phyloP scores from a whole-genome alignment of 2,797 vertebrate species.

The Coreius guichenoti region DNA sequence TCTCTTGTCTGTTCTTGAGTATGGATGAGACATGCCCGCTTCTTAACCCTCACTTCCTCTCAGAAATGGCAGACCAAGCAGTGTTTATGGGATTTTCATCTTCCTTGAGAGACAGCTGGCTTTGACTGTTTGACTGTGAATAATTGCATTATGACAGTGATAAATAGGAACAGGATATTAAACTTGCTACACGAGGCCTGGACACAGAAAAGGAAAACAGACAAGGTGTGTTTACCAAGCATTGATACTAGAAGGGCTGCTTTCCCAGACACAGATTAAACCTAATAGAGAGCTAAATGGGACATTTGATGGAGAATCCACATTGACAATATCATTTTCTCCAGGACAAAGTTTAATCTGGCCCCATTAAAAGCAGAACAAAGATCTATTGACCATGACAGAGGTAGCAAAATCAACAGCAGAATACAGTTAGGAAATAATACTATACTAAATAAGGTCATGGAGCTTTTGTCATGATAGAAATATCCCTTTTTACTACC shows the following conservation, averaged over 20 bases:
- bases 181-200: conserved; percentile 13
- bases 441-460: conserved; percentile 18
- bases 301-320: conserved; percentile 43
- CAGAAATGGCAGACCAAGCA: not conserved
- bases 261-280: conserved; percentile 44
- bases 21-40: not conserved
- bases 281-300: conserved; percentile 43
- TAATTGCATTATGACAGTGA: conserved; percentile 43
- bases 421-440: conserved; percentile 17
- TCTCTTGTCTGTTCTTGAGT: conserved; percentile 22
- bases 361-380: conserved; percentile 1
- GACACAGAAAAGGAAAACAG: conserved; percentile 16
- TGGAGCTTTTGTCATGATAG: not conserved
- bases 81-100: conserved; percentile 19
- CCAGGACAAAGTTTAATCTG: conserved; percentile 40
- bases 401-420: conserved; percentile 16
- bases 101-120: conserved; percentile 10
- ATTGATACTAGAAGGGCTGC: conserved; percentile 23
- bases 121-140: conserved; percentile 14
- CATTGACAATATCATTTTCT: conserved; percentile 45
- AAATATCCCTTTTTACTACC: not conserved
- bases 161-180: conserved; percentile 50
- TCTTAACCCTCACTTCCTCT: conserved; percentile 41
- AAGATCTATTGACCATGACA: conserved; percentile 30
- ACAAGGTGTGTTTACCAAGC: conserved; percentile 24